A percentile compares a stretch with the other conserved stretches of the same genome.
These are phyloP conservation scores for Xylocopa sonorina DNA, from an alignment of 1,140 invertebrate genomes.

Conservation along the genomic window DNA sequence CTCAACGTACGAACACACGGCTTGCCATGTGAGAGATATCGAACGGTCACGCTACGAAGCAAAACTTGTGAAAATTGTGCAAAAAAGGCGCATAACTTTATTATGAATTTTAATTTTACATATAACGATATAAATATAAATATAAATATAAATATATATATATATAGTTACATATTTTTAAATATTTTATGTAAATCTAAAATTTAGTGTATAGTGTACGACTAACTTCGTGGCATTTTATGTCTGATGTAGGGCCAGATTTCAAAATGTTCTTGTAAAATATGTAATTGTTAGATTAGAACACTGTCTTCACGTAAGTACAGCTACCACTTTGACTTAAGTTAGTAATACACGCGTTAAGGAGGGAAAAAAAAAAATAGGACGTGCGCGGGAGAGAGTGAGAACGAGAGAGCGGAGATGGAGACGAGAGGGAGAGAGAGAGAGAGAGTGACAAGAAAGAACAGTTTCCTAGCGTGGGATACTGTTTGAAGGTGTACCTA, in stretches of 20 bases:
- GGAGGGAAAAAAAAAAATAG: conserved; percentile 30
- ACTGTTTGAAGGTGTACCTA: conserved; percentile 72
- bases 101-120: conserved; percentile 26
- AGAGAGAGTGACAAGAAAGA: conserved; percentile 64
- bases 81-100: conserved; percentile 17
- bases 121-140: conserved; percentile 11
- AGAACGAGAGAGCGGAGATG: conserved; percentile 9
- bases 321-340: conserved; percentile 67
- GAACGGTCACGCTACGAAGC: no score
- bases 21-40: background rate
- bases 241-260: conserved; percentile 69
- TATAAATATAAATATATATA: no score
- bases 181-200: conserved; percentile 50
- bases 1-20: background rate
- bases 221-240: conserved; percentile 68
- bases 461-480: conserved; percentile 59
- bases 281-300: conserved; percentile 77
- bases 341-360: conserved; percentile 59
- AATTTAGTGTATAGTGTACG: conserved; percentile 74
- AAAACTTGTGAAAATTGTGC: conserved; percentile 14
- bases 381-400: background rate
- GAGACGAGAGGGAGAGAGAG: conserved; percentile 39
- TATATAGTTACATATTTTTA: conserved; percentile 43
- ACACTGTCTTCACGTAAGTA: conserved; percentile 71
- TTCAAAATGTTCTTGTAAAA: conserved; percentile 75